Evolutionary conservation across 2,888 invertebrate genomes (phyloP).

Genomic region (Dicroscelio sp.): DNA sequence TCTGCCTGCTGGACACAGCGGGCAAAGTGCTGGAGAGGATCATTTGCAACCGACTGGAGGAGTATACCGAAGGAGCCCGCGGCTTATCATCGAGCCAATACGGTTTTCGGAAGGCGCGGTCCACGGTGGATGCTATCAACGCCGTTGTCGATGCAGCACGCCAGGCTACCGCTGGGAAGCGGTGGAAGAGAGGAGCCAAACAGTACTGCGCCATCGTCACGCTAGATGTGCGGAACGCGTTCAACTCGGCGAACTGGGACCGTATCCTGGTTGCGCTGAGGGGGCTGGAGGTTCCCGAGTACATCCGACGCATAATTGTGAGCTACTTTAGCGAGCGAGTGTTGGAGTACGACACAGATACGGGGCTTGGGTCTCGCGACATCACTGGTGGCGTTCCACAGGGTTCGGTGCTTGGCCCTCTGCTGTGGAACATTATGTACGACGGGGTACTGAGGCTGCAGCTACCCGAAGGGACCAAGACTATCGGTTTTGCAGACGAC

Average conservation of each 20-base stretch:
- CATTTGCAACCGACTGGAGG: background rate
- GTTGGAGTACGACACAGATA: background rate
- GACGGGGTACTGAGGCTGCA: background rate
- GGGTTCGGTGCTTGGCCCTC: too few species aligned
- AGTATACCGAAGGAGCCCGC: background rate
- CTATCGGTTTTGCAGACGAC: background rate
- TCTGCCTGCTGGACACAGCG: constrained; percentile 34
- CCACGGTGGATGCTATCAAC: constrained; percentile 70
- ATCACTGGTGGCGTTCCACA: background rate
- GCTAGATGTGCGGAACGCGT: background rate
- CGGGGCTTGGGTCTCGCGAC: background rate
- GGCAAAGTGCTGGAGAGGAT: constrained; percentile 51
- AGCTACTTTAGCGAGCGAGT: background rate
- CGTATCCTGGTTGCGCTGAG: background rate
- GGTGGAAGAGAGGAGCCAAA: constrained; percentile 13
- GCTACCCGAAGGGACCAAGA: background rate
- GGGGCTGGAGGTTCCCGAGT: background rate
- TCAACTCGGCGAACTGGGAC: constrained; percentile 5
- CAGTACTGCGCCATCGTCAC: constrained; percentile 12
- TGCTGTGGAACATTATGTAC: background rate
- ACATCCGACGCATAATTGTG: background rate
- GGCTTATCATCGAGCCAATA: constrained; percentile 40
- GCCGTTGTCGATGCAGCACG: constrained; percentile 54
- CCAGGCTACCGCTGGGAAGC: constrained; percentile 48
- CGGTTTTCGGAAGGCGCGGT: constrained; percentile 58